Evolutionary conservation across 2,113 vertebrate species (phyloP).

Genomic region (Murina feae): DNA sequence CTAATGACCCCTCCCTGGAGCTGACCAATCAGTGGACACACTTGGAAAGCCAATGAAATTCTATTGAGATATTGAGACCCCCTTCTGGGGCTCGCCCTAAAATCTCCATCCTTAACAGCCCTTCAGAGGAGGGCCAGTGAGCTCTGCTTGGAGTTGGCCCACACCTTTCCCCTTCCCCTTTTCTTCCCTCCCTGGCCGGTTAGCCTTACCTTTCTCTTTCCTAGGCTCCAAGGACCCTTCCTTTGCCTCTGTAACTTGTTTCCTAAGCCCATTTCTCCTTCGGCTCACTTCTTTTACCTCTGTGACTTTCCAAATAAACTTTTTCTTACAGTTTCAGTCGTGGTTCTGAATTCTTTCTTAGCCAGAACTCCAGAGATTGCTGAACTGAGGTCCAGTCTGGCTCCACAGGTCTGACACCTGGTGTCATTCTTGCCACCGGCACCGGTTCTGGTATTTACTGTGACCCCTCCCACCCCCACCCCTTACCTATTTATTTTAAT

Average conservation of each 20-base stretch:
- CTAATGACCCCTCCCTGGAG: background rate
- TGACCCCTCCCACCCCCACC: fast-evolving
- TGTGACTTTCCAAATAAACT: background rate
- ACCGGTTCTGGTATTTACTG: background rate
- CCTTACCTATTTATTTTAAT: background rate
- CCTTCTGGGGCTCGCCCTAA: background rate
- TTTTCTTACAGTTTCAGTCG: background rate
- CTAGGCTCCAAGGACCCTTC: background rate
- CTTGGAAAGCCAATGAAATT: background rate
- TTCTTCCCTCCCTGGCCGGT: background rate
- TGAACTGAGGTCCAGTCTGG: background rate
- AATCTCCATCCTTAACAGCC: background rate
- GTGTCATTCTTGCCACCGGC: background rate
- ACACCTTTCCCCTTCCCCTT: background rate
- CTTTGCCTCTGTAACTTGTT: background rate
- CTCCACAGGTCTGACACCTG: background rate
- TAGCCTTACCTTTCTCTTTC: background rate
- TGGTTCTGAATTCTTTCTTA: background rate
- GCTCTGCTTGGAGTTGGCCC: background rate
- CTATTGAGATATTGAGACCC: background rate
- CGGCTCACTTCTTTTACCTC: background rate
- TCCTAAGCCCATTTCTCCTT: background rate
- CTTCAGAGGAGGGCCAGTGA: background rate
- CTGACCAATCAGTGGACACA: background rate
- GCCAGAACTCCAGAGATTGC: background rate